Conservation (phyloP, 2,888 invertebrate species). For the Eledona agricola region DNA sequence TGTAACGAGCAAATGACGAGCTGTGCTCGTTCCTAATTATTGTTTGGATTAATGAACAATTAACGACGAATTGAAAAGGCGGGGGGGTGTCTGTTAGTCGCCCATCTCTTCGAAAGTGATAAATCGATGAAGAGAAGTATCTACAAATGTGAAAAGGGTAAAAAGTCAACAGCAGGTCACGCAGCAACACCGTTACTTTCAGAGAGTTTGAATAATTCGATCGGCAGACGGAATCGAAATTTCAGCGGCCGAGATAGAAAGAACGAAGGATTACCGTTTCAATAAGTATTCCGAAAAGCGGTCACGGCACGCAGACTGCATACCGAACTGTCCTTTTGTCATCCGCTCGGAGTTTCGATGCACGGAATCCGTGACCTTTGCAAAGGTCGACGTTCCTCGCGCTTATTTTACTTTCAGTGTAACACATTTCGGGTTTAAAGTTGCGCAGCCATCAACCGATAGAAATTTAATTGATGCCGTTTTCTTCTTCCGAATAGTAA, state of each 20-base stretch:
- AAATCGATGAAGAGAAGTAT: no score
- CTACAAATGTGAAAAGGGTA: background rate
- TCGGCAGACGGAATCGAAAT: conserved; percentile 6
- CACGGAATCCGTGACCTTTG: conserved; percentile 9
- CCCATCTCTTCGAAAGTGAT: no score
- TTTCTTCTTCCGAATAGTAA: background rate
- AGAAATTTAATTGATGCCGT: conserved; percentile 11
- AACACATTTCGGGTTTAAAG: conserved; percentile 9
- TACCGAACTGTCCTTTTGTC: conserved; percentile 7
- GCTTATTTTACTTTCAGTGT: conserved; percentile 17
- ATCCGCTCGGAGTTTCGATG: conserved; percentile 5
- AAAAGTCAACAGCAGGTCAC: conserved; percentile 1
- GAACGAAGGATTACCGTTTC: conserved; percentile 9
- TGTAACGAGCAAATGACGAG: no score
- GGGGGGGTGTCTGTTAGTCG: no score
- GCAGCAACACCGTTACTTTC: conserved; percentile 5
- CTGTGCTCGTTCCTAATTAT: no score
- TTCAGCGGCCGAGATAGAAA: conserved; percentile 1
- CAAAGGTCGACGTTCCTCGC: conserved; percentile 16
- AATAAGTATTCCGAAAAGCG: conserved; percentile 12
- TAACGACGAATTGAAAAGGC: no score
- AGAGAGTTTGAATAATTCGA: conserved; percentile 3
- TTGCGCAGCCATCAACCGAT: no score
- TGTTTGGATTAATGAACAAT: no score
- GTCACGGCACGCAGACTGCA: background rate